Base-by-base conservation (phyloP, 2,797 vertebrate genomes). In the Gambelia wislizenii region DNA sequence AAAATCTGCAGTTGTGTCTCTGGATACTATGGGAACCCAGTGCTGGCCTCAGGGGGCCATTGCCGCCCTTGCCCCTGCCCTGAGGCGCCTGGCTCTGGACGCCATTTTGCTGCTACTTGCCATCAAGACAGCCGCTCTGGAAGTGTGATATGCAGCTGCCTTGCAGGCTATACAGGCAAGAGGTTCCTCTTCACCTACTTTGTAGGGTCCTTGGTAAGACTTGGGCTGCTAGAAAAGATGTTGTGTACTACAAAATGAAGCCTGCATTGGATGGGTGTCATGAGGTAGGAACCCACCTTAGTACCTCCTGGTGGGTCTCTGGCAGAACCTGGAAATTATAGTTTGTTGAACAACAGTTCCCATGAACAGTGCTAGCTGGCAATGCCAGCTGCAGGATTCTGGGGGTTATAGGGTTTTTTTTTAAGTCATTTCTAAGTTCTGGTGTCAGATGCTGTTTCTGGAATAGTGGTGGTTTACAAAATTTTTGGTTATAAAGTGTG, bases 1-100 rank as follows among this genome's bases (percentile, higher is more conserved):
- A 16, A 54, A 84, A n/a, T 44, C 0, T 0, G 16, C 90, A 99
- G 99, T 85, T 99, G 99, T 78, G 97, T 97, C 0, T 96, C 95
- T 3, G 98, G 99, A 89, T 99, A 98, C 95, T 98, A 98, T 12
- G 99, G 99, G 90, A 99, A 99, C 95, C 98, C 99, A 0, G 91
- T 95, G 0, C 95, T 99, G 91, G 98, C 98, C 27, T 96, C 97
- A 0, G 97, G 98, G 22, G 97, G 96, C 92, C 98, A 98, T 52
- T 99, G 99, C 94, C 98, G 98, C 52, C 98, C 99, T 0, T 99
- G 99, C 79, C 98, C 98, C 9, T 99, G 99, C 89, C 99, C 99
- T 0, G 98, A 99, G 0, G 98, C 98, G 7, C 98, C 98, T 1
- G 94, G 96, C 91, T 98, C 98, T 42, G 97, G 97, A 67, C 98